Evolutionary conservation across 2,113 vertebrate species (phyloP).

Genomic region (Ramphastos sulfuratus): DNA sequence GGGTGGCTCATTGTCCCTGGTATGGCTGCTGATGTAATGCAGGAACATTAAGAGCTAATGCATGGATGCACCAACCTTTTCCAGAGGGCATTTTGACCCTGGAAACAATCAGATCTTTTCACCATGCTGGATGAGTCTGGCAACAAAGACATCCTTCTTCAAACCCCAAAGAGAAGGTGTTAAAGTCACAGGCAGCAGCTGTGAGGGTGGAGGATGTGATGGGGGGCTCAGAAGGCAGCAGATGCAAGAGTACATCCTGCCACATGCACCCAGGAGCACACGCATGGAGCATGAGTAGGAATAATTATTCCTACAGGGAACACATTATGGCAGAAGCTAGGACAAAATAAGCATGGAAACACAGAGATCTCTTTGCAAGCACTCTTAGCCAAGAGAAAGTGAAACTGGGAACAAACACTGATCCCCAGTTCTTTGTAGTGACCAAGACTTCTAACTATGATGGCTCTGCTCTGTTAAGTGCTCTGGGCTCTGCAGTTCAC

Average conservation of each 20-base stretch:
- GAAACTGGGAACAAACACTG: background rate
- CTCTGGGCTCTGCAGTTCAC: too few species aligned
- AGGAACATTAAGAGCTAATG: background rate
- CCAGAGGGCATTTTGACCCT: background rate
- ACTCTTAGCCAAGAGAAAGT: background rate
- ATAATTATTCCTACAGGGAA: background rate
- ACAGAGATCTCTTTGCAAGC: background rate
- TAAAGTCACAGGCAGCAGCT: background rate
- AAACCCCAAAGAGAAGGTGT: background rate
- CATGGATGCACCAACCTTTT: background rate
- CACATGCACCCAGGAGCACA: background rate
- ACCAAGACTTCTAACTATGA: background rate
- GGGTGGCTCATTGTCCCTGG: background rate
- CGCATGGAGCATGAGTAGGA: too few species aligned
- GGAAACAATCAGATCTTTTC: background rate
- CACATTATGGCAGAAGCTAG: background rate
- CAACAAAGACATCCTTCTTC: background rate
- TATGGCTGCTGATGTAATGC: fast-evolving
- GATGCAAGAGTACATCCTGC: background rate
- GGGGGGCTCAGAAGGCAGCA: background rate
- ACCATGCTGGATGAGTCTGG: background rate
- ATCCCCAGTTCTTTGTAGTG: background rate
- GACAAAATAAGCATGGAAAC: background rate
- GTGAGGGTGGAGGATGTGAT: background rate
- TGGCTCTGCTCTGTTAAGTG: background rate